Conservation (phyloP, 2,888 invertebrate genomes). For the Agrotis exclamationis region DNA sequence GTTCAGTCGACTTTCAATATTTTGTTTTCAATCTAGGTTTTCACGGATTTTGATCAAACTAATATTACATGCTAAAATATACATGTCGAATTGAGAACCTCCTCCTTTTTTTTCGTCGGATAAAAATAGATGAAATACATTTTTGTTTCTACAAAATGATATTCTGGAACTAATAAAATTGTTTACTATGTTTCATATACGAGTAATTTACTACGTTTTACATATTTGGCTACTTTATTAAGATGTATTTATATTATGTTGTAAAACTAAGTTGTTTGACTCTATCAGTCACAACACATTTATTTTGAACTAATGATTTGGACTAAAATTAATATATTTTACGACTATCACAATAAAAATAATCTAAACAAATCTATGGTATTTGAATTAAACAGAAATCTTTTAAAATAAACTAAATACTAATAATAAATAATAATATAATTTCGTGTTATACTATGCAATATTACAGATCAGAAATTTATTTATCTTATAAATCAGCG, state of each 20-base stretch:
- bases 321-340: slow-evolving; percentile 9
- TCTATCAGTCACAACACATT: slow-evolving; percentile 28
- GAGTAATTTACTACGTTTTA: too few species aligned
- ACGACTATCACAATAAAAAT: neutral
- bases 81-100: too few species aligned
- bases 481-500: slow-evolving; percentile 1
- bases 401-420: slow-evolving; percentile 24
- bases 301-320: neutral
- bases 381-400: neutral
- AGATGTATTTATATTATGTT: neutral
- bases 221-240: neutral
- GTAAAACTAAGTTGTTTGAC: slow-evolving; percentile 4
- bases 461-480: slow-evolving; percentile 11
- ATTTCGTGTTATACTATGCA: slow-evolving; percentile 4
- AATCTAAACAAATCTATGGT: slow-evolving; percentile 3
- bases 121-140: slow-evolving; percentile 1
- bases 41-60: neutral
- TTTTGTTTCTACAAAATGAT: neutral
- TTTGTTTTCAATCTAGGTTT: neutral
- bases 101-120: too few species aligned
- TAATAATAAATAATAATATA: neutral
- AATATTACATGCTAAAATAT: slow-evolving; percentile 21
- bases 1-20: too few species aligned
- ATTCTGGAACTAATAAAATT: slow-evolving; percentile 6
- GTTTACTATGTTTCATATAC: too few species aligned